Base-by-base conservation (phyloP, 2,888 invertebrate species). In the Melipona beecheii region DNA sequence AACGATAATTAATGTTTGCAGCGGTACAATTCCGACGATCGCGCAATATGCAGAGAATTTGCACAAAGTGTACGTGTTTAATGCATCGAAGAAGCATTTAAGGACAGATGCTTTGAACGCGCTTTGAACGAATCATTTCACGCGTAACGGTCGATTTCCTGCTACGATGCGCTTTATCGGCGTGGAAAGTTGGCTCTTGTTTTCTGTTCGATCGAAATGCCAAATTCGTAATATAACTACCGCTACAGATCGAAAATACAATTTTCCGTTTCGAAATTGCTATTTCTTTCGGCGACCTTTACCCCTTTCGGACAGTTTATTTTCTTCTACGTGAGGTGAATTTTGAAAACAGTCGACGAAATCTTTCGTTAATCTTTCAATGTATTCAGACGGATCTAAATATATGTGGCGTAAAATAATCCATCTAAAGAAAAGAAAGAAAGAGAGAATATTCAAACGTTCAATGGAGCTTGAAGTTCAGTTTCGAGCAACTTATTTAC, bases 221-320 rank as follows among this genome's bases (percentile, higher is more conserved):
- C 11, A n/a, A 43, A 50, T 58, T 73, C 66, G 72, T 49, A 31
- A 43, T 43, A 1, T 11, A 31, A 31, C 4, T 4, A 31, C 31
- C 27, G 27, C 27, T 27, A 27, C 4, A 70, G 58, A 50, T 52
- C 11, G 17, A 24, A 56, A 50, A 60, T 56, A 60, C n/a, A 77
- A 83, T 27, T 76, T 82, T 54, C 17, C 15, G 56, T 2, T 64
- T 64, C 24, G 24, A 5, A n/a, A 19, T 36, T 21, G n/a, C 62
- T 24, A 27, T 64, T 36, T 43, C 66, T 49, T 31, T 31, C 4
- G 31, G 31, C 31, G 31, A 31, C 31, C 31, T 31, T 27, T 27
- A n/a, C 17, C 50, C 50, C 36, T 3, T 52, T n/a, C 64, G 6
- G 17, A 11, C n/a, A n/a, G n/a, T 19, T 27, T 31, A 27, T 27